These are phyloP conservation scores for Gavia stellata DNA, from an alignment of 2,113 vertebrate genomes.

Conservation along the genomic window DNA sequence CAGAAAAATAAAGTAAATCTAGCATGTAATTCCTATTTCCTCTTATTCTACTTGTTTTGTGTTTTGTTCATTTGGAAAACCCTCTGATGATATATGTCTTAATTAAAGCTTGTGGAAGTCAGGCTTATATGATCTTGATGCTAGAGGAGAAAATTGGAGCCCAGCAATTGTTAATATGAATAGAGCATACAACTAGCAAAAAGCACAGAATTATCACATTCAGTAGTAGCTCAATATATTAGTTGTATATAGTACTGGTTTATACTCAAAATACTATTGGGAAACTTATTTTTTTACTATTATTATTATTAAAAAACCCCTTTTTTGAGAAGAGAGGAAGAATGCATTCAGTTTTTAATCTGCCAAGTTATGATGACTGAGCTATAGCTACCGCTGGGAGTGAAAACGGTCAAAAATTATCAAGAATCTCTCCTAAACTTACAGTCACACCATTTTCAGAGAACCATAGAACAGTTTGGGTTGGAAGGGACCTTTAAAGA, in stretches of 20 bases:
- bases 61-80: background rate
- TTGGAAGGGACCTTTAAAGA: background rate
- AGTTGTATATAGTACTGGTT: background rate
- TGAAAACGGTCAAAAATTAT: background rate
- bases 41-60: background rate
- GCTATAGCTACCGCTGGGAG: background rate
- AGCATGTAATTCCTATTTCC: background rate
- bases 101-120: background rate
- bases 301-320: background rate
- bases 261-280: background rate
- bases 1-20: background rate
- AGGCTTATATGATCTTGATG: background rate
- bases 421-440: background rate
- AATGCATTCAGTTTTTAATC: background rate
- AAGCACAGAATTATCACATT: background rate
- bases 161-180: background rate
- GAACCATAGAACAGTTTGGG: background rate
- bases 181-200: background rate
- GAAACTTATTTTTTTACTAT: background rate
- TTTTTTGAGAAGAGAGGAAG: background rate
- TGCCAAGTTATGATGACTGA: rapidly evolving
- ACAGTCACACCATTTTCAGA: background rate
- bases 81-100: background rate
- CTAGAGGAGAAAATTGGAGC: background rate
- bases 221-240: background rate